Conservation (phyloP, 2,888 invertebrate genomes). For the Lacanobia oleracea region DNA sequence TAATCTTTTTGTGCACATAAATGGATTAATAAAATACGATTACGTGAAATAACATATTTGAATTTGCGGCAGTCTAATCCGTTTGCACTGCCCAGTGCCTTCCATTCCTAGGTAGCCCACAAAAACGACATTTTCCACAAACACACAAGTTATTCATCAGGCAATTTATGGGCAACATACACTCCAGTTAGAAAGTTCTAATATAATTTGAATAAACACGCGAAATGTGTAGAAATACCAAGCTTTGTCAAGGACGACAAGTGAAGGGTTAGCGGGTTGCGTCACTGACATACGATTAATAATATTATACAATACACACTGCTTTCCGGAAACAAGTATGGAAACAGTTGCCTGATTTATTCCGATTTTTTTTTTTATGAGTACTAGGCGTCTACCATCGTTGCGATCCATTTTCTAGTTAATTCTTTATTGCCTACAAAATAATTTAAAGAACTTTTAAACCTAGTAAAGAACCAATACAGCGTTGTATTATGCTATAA, state of each 20-base stretch:
- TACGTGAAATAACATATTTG: background rate
- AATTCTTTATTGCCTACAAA: background rate
- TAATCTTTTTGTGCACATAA: background rate
- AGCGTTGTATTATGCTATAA: too few species aligned
- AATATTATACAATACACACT: constrained; percentile 8
- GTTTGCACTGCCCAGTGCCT: too few species aligned
- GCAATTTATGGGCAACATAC: constrained; percentile 43
- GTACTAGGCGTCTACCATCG: too few species aligned
- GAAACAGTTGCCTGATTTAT: constrained; percentile 14
- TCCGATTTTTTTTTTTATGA: too few species aligned
- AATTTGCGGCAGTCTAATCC: background rate
- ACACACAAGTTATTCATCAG: constrained; percentile 54
- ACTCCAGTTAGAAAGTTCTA: constrained; percentile 64
- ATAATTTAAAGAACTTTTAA: background rate
- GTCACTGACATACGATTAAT: constrained; percentile 40
- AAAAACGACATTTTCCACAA: constrained; percentile 23
- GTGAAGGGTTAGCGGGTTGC: constrained; percentile 46
- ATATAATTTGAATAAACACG: constrained; percentile 70
- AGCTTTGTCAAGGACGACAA: constrained; percentile 61
- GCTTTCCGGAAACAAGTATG: constrained; percentile 3
- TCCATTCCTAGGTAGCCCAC: background rate
- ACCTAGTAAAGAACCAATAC: background rate
- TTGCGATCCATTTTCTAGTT: background rate
- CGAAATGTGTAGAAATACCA: constrained; percentile 66
- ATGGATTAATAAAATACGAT: too few species aligned